phyloP scores from a whole-genome alignment of 2,888 invertebrate species.

The Vanessa cardui region DNA sequence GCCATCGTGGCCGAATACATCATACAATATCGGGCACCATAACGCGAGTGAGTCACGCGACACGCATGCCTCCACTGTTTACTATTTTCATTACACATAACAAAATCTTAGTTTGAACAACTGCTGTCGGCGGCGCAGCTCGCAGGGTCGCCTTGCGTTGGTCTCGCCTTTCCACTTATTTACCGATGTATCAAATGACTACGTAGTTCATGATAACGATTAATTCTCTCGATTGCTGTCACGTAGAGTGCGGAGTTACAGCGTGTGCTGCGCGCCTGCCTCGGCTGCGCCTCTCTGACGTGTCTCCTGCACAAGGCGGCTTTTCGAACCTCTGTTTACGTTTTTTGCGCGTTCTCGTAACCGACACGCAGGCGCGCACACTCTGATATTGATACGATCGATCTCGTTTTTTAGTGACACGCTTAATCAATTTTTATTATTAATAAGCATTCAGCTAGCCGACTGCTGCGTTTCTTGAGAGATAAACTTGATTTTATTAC shows the following conservation, averaged over 20 bases:
- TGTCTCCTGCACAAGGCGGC: constrained; percentile 2
- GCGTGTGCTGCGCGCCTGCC: background rate
- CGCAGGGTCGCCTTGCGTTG: constrained; percentile 6
- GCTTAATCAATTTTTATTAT: background rate
- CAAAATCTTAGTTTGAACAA: constrained; percentile 59
- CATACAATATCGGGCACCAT: constrained; percentile 18
- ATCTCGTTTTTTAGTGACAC: background rate
- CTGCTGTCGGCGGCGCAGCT: constrained; percentile 43
- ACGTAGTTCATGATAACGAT: background rate
- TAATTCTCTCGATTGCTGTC: too few relatives aligned
- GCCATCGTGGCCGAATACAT: background rate
- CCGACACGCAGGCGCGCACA: constrained; percentile 2
- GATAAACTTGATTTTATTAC: too few relatives aligned
- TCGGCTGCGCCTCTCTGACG: background rate
- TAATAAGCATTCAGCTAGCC: background rate
- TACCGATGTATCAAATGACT: background rate
- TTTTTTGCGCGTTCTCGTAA: constrained; percentile 19
- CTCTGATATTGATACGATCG: constrained; percentile 6
- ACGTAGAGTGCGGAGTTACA: too few relatives aligned
- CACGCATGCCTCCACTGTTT: constrained; percentile 48
- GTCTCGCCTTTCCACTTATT: background rate
- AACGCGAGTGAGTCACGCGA: constrained; percentile 52
- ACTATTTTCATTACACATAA: constrained; percentile 52
- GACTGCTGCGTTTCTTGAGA: background rate
- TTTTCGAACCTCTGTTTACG: constrained; percentile 24